Percentiles rank a stretch among this genome's conserved stretches.
These are phyloP conservation scores for Centropristis striata DNA, from an alignment of 2,113 vertebrate genomes.

Conservation along the genomic window DNA sequence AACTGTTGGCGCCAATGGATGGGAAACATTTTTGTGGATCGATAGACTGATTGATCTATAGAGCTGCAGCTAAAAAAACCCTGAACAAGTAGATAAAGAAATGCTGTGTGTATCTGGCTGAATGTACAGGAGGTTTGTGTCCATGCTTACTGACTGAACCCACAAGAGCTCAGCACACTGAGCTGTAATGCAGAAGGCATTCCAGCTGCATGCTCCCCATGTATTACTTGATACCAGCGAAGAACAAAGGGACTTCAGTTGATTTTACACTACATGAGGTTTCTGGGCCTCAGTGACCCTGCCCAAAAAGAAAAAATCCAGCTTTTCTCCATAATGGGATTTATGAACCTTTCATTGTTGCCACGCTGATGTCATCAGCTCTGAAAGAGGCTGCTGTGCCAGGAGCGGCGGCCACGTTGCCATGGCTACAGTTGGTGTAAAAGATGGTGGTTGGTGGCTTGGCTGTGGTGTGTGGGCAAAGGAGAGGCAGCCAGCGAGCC, in stretches of 20 bases:
- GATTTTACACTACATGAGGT: conserved; percentile 15
- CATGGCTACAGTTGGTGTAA: conserved; percentile 69
- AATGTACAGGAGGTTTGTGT: background rate
- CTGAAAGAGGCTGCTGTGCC: conserved; percentile 54
- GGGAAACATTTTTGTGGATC: too few species aligned
- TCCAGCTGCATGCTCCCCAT: conserved; percentile 12
- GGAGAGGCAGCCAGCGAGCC: conserved; percentile 39
- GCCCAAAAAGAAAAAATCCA: background rate
- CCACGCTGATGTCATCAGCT: conserved; percentile 74
- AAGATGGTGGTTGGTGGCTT: conserved; percentile 60
- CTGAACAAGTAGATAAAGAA: background rate
- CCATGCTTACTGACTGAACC: background rate
- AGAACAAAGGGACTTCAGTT: background rate
- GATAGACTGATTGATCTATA: too few species aligned
- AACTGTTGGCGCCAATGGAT: too few species aligned
- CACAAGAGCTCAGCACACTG: conserved; percentile 4
- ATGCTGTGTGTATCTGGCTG: background rate
- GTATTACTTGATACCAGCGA: background rate
- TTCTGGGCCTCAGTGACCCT: conserved; percentile 10
- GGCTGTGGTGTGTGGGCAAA: conserved; percentile 63
- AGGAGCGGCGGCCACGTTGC: conserved; percentile 65
- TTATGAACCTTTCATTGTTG: conserved; percentile 67
- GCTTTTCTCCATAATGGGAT: conserved; percentile 28
- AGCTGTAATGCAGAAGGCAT: conserved; percentile 22
- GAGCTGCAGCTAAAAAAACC: too few species aligned